Evolutionary conservation across 2,888 invertebrate genomes (phyloP).

Genomic region (Thymelicus sylvestris): DNA sequence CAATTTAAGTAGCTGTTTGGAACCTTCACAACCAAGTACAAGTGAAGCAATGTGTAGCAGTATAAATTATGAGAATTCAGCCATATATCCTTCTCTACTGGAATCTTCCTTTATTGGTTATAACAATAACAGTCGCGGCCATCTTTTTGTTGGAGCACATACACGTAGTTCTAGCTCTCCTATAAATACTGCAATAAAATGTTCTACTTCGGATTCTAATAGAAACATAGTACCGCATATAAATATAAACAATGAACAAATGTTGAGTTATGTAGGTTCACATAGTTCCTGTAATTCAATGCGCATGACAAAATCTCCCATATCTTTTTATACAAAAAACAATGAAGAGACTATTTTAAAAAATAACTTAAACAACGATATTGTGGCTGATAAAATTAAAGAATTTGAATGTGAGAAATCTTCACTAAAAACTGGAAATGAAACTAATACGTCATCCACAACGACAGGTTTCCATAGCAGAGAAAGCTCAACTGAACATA

Average conservation of each 20-base stretch:
- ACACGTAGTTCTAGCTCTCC: constrained; percentile 24
- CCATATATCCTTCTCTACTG: constrained; percentile 42
- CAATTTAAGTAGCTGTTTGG: constrained; percentile 87
- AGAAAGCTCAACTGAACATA: constrained; percentile 87
- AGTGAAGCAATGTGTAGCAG: constrained; percentile 49
- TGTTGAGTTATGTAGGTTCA: constrained; percentile 64
- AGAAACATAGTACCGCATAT: constrained; percentile 43
- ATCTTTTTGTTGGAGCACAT: constrained; percentile 4
- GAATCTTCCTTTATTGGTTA: constrained; percentile 1
- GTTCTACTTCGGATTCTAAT: constrained; percentile 12
- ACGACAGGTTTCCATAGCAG: constrained; percentile 84
- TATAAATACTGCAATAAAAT: constrained; percentile 7
- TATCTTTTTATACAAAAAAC: constrained; percentile 79
- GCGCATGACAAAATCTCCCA: constrained; percentile 67
- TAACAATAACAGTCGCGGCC: background rate
- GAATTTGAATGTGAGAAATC: constrained; percentile 76
- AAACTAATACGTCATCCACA: constrained; percentile 66
- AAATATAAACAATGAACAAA: constrained; percentile 51
- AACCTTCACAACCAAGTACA: constrained; percentile 84
- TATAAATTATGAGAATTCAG: constrained; percentile 45
- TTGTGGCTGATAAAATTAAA: constrained; percentile 73
- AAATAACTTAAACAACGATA: constrained; percentile 76
- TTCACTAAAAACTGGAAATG: constrained; percentile 59
- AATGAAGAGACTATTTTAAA: constrained; percentile 66
- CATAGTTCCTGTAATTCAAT: constrained; percentile 71